phyloP scores from a whole-genome alignment of 2,113 vertebrate genomes.

The Aphyosemion australe region DNA sequence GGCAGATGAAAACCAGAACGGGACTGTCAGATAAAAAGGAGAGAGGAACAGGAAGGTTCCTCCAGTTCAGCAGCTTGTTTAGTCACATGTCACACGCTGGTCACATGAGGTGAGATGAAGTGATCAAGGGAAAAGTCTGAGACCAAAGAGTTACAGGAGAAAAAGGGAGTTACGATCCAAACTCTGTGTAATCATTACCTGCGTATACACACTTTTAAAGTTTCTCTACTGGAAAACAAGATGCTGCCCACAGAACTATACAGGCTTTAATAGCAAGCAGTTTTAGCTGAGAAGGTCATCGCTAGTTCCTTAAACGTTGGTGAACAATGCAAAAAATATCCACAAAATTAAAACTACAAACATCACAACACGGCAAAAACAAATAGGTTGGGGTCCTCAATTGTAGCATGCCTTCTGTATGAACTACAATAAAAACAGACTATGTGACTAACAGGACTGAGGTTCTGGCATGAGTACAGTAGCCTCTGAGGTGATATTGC shows the following conservation, averaged over 20 bases:
- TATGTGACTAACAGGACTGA: slow-evolving; percentile 37
- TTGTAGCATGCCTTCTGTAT: not conserved
- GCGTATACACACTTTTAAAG: not conserved
- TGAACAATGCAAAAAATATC: not conserved
- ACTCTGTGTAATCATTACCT: slow-evolving; percentile 14
- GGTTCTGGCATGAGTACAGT: slow-evolving; percentile 44
- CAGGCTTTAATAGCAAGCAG: not conserved
- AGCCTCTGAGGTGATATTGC: slow-evolving; percentile 44
- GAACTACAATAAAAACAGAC: slow-evolving; percentile 8
- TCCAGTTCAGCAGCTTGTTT: slow-evolving; percentile 40
- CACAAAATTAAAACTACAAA: too few relatives aligned
- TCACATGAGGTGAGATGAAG: slow-evolving; percentile 28
- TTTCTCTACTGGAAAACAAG: slow-evolving; percentile 1
- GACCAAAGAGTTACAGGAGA: slow-evolving; percentile 15
- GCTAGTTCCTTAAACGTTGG: not conserved
- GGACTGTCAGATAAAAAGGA: not conserved
- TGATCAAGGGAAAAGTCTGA: slow-evolving; percentile 20
- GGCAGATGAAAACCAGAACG: slow-evolving; percentile 15
- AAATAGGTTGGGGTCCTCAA: not conserved
- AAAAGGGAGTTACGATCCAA: slow-evolving; percentile 1
- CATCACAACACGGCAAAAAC: not conserved
- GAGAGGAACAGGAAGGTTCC: slow-evolving; percentile 16
- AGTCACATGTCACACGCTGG: not conserved
- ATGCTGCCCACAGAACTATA: not conserved
- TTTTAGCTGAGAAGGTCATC: not conserved